phyloP scores from a whole-genome alignment of 2,113 vertebrate genomes.

The Stercorarius parasiticus region DNA sequence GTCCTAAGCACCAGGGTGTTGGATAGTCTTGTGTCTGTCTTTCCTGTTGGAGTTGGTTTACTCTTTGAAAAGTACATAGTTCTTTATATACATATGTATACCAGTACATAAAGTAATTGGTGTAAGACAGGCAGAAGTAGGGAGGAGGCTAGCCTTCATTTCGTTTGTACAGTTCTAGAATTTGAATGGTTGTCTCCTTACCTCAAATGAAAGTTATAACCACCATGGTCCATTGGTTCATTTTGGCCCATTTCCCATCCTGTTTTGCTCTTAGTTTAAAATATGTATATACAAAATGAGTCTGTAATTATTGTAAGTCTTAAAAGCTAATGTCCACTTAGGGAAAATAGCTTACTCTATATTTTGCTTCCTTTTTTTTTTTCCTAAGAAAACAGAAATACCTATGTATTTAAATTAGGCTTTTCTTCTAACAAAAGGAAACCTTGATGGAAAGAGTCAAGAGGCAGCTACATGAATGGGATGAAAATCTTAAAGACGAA shows the following conservation, averaged over 20 bases:
- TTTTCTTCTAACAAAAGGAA: conserved; percentile 82
- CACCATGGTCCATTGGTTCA: background rate
- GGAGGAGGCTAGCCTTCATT: background rate
- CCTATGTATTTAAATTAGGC: conserved; percentile 61
- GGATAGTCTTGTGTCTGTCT: background rate
- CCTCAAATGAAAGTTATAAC: background rate
- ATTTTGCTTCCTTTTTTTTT: conserved; percentile 32
- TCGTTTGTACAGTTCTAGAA: background rate
- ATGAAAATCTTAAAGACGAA: conserved; percentile 97
- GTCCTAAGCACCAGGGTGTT: background rate
- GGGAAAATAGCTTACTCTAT: conserved; percentile 30
- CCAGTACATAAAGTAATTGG: background rate
- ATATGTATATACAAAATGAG: background rate
- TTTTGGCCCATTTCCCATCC: background rate
- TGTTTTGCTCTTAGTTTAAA: background rate
- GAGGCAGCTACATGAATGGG: conserved; percentile 95
- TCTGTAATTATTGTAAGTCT: background rate
- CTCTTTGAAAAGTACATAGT: background rate
- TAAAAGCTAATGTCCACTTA: background rate
- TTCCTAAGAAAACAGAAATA: conserved; percentile 45
- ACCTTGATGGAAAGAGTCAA: conserved; percentile 97
- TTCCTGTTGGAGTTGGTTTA: background rate
- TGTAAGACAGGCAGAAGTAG: background rate
- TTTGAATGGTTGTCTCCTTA: background rate
- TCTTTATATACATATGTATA: background rate